phyloP scores from a whole-genome alignment of 2,888 invertebrate species.

The Epistrophe grossulariae region DNA sequence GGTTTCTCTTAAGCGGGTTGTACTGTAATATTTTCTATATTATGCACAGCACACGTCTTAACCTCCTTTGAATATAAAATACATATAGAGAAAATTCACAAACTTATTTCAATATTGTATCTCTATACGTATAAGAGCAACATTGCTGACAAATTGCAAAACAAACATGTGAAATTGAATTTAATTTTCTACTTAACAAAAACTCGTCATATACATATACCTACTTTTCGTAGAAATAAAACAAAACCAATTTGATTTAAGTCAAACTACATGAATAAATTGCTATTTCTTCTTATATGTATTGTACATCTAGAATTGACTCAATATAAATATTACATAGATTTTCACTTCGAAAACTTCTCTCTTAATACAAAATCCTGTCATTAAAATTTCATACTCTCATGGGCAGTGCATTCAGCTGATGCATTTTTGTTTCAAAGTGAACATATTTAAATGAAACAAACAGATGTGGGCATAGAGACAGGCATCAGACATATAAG shows the following conservation, averaged over 20 bases:
- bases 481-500: background rate
- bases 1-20: too few species aligned
- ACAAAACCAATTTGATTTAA: background rate
- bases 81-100: too few species aligned
- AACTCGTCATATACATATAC: too few species aligned
- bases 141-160: too few species aligned
- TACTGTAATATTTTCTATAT: too few species aligned
- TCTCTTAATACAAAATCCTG: background rate
- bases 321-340: background rate
- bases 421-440: slow-evolving; percentile 7
- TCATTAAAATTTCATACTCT: slow-evolving; percentile 3
- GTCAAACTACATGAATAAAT: background rate
- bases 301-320: background rate
- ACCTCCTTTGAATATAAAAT: too few species aligned
- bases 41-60: too few species aligned
- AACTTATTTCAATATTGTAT: too few species aligned
- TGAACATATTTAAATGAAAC: background rate
- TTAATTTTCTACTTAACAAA: too few species aligned
- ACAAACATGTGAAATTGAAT: too few species aligned
- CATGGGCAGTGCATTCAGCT: background rate
- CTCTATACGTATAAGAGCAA: too few species aligned
- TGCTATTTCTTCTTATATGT: background rate
- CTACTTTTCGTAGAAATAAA: too few species aligned
- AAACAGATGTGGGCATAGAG: background rate
- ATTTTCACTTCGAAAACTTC: background rate